phyloP scores from a whole-genome alignment of 64 coral and sea anemone species.

The Actinia tenebrosa region DNA sequence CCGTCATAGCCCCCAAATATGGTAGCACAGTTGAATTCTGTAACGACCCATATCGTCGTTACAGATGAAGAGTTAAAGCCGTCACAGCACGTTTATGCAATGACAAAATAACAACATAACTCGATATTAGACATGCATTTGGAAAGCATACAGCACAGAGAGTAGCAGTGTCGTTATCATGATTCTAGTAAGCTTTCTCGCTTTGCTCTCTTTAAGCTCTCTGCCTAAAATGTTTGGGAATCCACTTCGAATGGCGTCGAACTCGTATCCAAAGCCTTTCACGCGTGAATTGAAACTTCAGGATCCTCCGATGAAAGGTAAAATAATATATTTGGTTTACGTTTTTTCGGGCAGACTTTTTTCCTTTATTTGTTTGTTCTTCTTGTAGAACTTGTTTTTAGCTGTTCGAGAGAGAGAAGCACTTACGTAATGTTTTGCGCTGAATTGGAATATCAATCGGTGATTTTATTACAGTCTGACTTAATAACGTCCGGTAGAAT shows the following conservation, averaged over 20 bases:
- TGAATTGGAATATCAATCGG: no score
- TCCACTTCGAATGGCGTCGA: neutral
- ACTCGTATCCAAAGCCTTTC: slow-evolving; percentile 40
- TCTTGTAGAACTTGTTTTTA: neutral
- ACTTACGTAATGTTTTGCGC: no score
- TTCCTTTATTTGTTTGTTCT: neutral
- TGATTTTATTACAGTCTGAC: neutral
- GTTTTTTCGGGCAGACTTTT: neutral
- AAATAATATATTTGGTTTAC: neutral
- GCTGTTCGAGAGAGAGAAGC: neutral
- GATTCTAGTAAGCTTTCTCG: neutral
- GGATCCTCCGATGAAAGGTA: slow-evolving; percentile 58
- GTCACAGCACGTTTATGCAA: neutral
- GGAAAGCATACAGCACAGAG: neutral
- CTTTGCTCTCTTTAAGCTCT: neutral
- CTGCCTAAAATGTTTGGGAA: neutral
- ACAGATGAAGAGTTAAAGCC: neutral
- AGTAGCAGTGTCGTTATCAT: neutral
- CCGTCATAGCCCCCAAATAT: neutral
- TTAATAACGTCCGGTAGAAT: neutral
- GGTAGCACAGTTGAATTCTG: neutral
- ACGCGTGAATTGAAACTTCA: slow-evolving; percentile 23
- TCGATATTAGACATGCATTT: neutral
- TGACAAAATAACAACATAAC: neutral
- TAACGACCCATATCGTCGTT: neutral